Evolutionary conservation across 1,140 invertebrate genomes (phyloP), one percentile per base, ranked within the genome.

Genomic region (Drosophila sp.): DNA sequence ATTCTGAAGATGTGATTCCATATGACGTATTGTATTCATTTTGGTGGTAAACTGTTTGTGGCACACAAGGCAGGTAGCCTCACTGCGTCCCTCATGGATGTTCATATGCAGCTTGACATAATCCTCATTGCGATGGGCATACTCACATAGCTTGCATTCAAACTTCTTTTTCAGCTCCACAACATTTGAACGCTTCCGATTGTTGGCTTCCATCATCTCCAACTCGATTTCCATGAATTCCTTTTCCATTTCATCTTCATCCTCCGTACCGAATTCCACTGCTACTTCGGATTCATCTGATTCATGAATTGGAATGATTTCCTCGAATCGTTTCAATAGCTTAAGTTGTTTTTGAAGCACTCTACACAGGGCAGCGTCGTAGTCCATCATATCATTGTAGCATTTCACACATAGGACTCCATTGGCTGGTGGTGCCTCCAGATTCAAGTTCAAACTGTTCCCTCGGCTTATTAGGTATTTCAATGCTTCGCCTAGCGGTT

Each of bases 1-100:
- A 7, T 47, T 25, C 6, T 47, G 17, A 5, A 23, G 44, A 47
- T 47, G 44, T 23, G 44, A 47, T 47, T 47, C 44, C 44, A 47
- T 47, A 6, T 47, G 44, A 23, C 44, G 44, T 47, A 47, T 47
- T 4, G 44, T 47, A 47, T 47, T 47, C 44, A 47, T 47, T 47
- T 47, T 47, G 1, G 44, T 47, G 23, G 44, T 47, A 25, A 47
- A 23, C 6, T 47, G 17, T 47, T 47, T 47, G 3, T 47, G 44
- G 6, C 44, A 47, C 17, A 47, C 17, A 6, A 47, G 44, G 17
- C 44, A 47, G 44, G 17, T 23, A 4, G 17, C 25, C 17, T 47
- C 44, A 17, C 44, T 47, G 44, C 17, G 44, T 47, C 44, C 44
- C 7, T 47, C 17, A 7, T 44, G 41, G 41, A 44, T 44, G 17